A percentile compares a stretch with the other conserved stretches of the same genome.
Evolutionary conservation across 2,797 vertebrate genomes (phyloP).

Genomic region (Liparis tanakae): DNA sequence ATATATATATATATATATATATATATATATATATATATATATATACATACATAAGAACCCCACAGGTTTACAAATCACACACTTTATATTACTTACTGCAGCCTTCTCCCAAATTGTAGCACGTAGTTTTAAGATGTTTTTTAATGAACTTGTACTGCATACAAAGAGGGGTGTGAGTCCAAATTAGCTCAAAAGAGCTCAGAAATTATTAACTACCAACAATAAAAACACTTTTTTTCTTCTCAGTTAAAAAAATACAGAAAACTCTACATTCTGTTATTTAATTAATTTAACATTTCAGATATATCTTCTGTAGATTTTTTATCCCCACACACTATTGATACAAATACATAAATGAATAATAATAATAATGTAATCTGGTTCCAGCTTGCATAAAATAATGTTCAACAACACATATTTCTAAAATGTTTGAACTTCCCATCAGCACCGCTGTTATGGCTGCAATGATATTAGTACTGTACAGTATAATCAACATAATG

Average conservation of each 20-base stretch:
- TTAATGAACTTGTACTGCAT: neutral
- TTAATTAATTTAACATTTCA: neutral
- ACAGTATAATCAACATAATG: neutral
- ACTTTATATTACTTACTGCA: constrained; percentile 1
- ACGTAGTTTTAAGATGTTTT: neutral
- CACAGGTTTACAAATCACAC: neutral
- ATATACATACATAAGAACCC: neutral
- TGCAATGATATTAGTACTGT: neutral
- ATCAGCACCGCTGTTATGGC: neutral
- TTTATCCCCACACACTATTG: neutral
- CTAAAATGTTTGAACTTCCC: neutral
- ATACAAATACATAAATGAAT: too few relatives aligned
- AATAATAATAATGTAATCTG: neutral
- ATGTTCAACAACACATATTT: neutral
- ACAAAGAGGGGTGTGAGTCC: too few relatives aligned
- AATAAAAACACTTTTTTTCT: too few relatives aligned
- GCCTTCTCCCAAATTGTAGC: neutral
- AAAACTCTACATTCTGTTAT: neutral
- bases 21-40: too few relatives aligned
- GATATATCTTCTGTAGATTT: neutral
- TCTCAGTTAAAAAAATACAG: neutral
- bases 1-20: too few relatives aligned
- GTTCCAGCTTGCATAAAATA: neutral
- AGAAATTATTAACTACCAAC: neutral
- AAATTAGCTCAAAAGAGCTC: neutral